These are phyloP conservation scores for Pristionchus entomophagus DNA, from an alignment of 2,888 invertebrate species.

Conservation along the genomic window DNA sequence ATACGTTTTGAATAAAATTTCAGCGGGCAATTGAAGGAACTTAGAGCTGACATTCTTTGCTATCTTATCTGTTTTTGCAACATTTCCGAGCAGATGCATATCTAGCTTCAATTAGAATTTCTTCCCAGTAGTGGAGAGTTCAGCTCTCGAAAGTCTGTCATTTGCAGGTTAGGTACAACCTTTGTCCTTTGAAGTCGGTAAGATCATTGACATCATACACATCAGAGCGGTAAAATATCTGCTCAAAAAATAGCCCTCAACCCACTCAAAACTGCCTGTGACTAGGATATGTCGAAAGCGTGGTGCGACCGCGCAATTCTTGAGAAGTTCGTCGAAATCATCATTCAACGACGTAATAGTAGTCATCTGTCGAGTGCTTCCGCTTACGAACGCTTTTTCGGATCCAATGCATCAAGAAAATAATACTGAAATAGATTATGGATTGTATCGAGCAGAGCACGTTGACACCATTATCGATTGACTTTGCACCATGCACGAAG, in stretches of 20 bases:
- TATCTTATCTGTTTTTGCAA: too few species aligned
- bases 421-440: constrained; percentile 8
- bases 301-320: background rate
- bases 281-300: background rate
- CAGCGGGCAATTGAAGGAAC: too few species aligned
- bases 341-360: too few species aligned
- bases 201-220: too few species aligned
- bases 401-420: background rate
- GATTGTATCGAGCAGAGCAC: background rate
- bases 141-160: background rate
- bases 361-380: constrained; percentile 36
- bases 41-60: too few species aligned
- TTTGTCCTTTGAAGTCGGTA: background rate
- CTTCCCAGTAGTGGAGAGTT: background rate
- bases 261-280: background rate
- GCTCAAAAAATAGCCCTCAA: background rate
- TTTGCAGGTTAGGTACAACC: background rate
- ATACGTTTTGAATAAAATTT: too few species aligned
- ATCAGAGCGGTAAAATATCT: too few species aligned
- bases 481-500: background rate
- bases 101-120: background rate
- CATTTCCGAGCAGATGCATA: background rate
- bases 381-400: background rate
- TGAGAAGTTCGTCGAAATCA: background rate
- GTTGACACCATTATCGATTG: background rate